Percentiles rank a stretch among this genome's conserved stretches.
Evolutionary conservation across 2,113 vertebrate genomes (phyloP).

Genomic region (Campylomormyrus tamandua): DNA sequence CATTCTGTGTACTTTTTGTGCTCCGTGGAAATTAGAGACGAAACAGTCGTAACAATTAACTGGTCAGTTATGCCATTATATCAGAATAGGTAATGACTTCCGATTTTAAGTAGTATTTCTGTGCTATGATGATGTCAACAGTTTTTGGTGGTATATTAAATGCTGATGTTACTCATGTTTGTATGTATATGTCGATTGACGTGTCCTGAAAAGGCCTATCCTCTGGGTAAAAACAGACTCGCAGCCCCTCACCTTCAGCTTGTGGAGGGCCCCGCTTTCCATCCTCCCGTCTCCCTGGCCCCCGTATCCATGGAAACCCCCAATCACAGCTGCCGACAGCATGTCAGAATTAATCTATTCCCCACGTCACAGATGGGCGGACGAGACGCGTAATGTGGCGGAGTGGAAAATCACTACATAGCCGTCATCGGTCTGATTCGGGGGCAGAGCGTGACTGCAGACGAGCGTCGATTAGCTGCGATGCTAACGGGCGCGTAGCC

Average conservation of each 20-base stretch:
- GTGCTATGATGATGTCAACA: not conserved
- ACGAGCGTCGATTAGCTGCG: not conserved
- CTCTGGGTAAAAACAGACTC: not conserved
- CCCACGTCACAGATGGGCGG: not conserved
- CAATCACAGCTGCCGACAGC: not conserved
- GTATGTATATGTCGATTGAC: not conserved
- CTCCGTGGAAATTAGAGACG: not conserved
- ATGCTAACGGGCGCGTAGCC: not conserved
- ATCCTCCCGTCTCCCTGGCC: not conserved
- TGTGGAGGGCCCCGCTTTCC: not conserved
- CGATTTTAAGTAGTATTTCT: not conserved
- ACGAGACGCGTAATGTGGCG: not conserved
- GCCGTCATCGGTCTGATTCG: not conserved
- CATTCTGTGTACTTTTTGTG: not conserved
- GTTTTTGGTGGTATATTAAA: not conserved
- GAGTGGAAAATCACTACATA: not conserved
- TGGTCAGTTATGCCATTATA: not conserved
- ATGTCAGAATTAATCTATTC: not conserved
- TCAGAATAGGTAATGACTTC: not conserved
- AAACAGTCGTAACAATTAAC: not conserved
- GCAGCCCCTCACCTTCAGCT: not conserved
- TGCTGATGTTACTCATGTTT: not conserved
- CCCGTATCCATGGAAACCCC: conserved; percentile 8
- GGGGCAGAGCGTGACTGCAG: not conserved
- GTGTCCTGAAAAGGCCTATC: not conserved